Conservation (phyloP, 2,113 vertebrate species). For the Megaceryle torquata region DNA sequence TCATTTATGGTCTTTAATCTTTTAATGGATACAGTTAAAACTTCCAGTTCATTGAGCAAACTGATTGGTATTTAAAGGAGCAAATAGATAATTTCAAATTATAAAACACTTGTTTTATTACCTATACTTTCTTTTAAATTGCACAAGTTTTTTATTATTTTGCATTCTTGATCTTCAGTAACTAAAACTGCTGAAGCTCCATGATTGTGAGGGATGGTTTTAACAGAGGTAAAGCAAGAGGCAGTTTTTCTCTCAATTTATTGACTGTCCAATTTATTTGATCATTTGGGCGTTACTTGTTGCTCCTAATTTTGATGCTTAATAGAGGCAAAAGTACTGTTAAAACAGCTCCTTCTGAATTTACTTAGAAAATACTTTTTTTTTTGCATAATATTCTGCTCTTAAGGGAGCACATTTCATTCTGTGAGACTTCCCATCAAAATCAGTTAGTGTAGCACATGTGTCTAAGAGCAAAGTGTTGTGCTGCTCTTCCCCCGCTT, state of each 20-base stretch:
- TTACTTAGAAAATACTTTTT: neutral
- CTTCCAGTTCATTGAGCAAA: conserved; percentile 59
- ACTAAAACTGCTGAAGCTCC: neutral
- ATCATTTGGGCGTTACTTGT: neutral
- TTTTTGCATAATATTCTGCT: neutral
- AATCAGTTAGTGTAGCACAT: neutral
- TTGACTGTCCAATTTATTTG: neutral
- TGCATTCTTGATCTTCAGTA: neutral
- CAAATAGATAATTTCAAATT: conserved; percentile 71
- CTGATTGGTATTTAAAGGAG: conserved; percentile 44
- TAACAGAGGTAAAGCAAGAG: neutral
- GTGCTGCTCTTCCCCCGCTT: neutral
- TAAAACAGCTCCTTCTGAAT: neutral
- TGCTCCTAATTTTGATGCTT: neutral
- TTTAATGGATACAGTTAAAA: conserved; percentile 69
- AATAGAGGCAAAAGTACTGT: neutral
- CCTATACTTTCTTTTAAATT: neutral
- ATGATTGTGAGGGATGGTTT: neutral
- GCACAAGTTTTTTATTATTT: conserved; percentile 27
- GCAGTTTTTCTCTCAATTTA: neutral
- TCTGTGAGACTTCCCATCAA: neutral
- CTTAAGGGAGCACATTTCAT: neutral
- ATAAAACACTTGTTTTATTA: conserved; percentile 65
- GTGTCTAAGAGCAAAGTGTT: neutral
- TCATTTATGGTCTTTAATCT: conserved; percentile 72